Percentiles rank a stretch among this genome's conserved stretches.
These are phyloP conservation scores for Selenia dentaria DNA, from an alignment of 2,888 invertebrate genomes.

Conservation along the genomic window DNA sequence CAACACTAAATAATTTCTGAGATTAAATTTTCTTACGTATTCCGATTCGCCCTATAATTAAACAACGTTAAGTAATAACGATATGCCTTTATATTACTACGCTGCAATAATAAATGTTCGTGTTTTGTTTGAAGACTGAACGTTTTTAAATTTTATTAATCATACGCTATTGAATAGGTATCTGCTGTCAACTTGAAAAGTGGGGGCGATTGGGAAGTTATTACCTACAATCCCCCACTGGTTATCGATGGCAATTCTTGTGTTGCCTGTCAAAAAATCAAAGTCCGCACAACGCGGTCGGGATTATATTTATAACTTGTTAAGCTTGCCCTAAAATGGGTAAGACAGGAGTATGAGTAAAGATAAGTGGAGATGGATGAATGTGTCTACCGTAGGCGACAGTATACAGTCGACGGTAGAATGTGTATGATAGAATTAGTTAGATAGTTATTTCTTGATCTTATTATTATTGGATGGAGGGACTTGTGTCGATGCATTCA, in stretches of 20 bases:
- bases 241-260: background rate
- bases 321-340: background rate
- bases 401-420: constrained; percentile 4
- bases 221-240: too few relatives aligned
- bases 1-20: too few relatives aligned
- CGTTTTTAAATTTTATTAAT: background rate
- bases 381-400: background rate
- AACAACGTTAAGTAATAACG: constrained; percentile 22
- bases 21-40: too few relatives aligned
- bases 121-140: background rate
- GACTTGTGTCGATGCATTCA: constrained; percentile 7
- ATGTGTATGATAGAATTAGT: constrained; percentile 8
- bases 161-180: too few relatives aligned
- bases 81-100: constrained; percentile 15
- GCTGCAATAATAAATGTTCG: constrained; percentile 11
- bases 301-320: constrained; percentile 3
- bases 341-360: constrained; percentile 9
- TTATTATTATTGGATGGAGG: constrained; percentile 1
- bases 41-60: background rate
- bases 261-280: constrained; percentile 4
- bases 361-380: constrained; percentile 1
- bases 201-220: too few relatives aligned
- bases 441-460: constrained; percentile 18
- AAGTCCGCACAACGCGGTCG: constrained; percentile 14
- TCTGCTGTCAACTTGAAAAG: too few relatives aligned